phyloP scores from a whole-genome alignment of 1,140 invertebrate genomes.

The Gryon sp. region DNA sequence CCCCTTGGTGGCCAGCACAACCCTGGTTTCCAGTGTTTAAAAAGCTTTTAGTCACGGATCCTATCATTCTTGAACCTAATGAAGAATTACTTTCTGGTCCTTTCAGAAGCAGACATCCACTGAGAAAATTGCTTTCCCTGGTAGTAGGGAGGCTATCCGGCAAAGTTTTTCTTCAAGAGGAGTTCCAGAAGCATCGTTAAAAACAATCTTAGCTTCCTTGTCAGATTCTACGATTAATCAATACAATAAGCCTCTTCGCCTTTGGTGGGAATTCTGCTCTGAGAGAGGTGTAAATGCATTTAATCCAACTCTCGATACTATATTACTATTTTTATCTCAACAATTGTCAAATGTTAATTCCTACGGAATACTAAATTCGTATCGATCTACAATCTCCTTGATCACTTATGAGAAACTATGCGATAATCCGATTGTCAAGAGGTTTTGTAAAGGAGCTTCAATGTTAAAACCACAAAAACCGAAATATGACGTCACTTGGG shows the following conservation, averaged over 20 bases:
- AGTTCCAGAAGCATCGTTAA: not conserved
- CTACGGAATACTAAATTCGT: conserved; percentile 19
- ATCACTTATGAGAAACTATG: conserved; percentile 4
- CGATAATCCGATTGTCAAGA: not conserved
- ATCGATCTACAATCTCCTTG: conserved; percentile 14
- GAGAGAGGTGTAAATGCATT: too few relatives aligned
- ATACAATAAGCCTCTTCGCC: conserved; percentile 2
- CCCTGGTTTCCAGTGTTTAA: conserved; percentile 12
- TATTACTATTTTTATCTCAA: too few relatives aligned
- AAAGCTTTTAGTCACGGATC: conserved; percentile 1
- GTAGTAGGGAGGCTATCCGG: conserved; percentile 2
- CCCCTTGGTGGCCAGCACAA: conserved; percentile 1
- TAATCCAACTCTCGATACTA: not conserved
- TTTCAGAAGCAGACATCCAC: conserved; percentile 9
- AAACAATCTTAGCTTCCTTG: not conserved
- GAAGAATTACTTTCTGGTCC: conserved; percentile 2
- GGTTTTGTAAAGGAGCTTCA: conserved; percentile 22
- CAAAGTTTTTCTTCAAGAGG: too few relatives aligned
- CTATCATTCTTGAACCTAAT: conserved; percentile 8
- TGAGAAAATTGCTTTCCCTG: not conserved
- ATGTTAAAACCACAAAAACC: conserved; percentile 21
- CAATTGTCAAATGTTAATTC: not conserved
- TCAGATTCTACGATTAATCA: too few relatives aligned
- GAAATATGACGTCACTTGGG: conserved; percentile 28
- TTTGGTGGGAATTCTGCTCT: conserved; percentile 21